These are phyloP conservation scores for Ophonus ardosiacus DNA, from an alignment of 2,888 invertebrate species.

Conservation along the genomic window DNA sequence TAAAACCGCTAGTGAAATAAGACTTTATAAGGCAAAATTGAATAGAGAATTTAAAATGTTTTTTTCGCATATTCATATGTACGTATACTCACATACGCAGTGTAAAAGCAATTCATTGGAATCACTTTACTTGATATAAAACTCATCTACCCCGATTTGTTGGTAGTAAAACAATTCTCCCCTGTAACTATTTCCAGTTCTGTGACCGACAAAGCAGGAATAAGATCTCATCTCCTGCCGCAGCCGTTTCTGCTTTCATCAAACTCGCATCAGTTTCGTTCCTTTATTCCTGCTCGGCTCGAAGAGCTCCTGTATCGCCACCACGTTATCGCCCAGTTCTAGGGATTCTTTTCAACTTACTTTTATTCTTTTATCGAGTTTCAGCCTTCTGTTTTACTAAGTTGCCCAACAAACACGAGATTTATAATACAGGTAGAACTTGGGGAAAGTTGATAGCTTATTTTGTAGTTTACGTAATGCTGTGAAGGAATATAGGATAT, in stretches of 20 bases:
- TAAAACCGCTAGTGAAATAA: too few species aligned
- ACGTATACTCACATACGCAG: too few species aligned
- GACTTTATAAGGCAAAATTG: too few species aligned
- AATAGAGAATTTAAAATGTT: too few species aligned
- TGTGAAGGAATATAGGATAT: background rate
- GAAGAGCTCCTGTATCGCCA: slow-evolving; percentile 2
- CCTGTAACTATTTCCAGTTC: background rate
- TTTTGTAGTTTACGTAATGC: background rate
- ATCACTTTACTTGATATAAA: too few species aligned
- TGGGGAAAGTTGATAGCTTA: background rate
- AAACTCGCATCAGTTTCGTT: slow-evolving; percentile 35
- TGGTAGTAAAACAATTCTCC: background rate
- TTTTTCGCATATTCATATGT: too few species aligned
- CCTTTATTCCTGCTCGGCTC: background rate
- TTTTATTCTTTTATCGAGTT: slow-evolving; percentile 41
- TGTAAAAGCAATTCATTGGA: too few species aligned
- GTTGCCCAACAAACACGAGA: slow-evolving; percentile 4
- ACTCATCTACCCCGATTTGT: background rate
- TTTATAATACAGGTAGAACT: slow-evolving; percentile 8
- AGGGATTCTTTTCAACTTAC: slow-evolving; percentile 24
- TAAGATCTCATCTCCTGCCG: background rate
- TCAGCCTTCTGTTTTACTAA: slow-evolving; percentile 21
- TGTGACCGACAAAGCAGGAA: background rate
- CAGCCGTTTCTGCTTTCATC: slow-evolving; percentile 1
- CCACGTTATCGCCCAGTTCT: slow-evolving; percentile 15